Evolutionary conservation across 2,797 vertebrate genomes (phyloP).

Genomic region (Anomalospiza imberbis): DNA sequence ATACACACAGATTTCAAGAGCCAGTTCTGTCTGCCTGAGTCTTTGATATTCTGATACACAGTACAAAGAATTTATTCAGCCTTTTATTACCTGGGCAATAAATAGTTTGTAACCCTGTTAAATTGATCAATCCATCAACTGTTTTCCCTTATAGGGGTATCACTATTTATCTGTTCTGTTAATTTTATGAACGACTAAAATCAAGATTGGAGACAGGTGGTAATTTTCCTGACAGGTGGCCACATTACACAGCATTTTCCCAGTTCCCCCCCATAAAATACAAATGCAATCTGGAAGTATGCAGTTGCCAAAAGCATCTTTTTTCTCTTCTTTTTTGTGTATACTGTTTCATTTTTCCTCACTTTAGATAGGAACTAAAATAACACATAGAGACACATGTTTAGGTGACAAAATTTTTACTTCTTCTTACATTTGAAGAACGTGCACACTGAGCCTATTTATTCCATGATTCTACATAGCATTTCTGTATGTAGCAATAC

Average conservation of each 20-base stretch:
- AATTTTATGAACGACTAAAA: not conserved
- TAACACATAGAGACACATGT: not conserved
- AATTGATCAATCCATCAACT: not conserved
- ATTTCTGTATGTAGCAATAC: not conserved
- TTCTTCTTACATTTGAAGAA: not conserved
- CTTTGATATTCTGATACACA: not conserved
- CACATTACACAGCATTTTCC: not conserved
- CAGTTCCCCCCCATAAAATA: not conserved
- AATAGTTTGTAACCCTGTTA: not conserved
- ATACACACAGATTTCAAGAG: not conserved
- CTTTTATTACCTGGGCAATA: not conserved
- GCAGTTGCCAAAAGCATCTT: slow-evolving; percentile 1
- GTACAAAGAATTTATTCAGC: not conserved
- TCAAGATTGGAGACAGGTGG: not conserved
- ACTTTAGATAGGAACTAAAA: not conserved
- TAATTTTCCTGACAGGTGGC: slow-evolving; percentile 29
- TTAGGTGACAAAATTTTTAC: not conserved
- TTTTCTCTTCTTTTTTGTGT: not conserved
- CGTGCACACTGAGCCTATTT: not conserved
- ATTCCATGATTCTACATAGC: not conserved
- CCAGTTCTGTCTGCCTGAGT: not conserved
- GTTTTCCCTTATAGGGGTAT: not conserved
- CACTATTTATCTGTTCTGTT: not conserved
- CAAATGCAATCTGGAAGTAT: slow-evolving; percentile 18
- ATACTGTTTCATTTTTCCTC: not conserved